Evolutionary conservation across 2,888 invertebrate genomes (phyloP).

Genomic region (Colletes collaris): DNA sequence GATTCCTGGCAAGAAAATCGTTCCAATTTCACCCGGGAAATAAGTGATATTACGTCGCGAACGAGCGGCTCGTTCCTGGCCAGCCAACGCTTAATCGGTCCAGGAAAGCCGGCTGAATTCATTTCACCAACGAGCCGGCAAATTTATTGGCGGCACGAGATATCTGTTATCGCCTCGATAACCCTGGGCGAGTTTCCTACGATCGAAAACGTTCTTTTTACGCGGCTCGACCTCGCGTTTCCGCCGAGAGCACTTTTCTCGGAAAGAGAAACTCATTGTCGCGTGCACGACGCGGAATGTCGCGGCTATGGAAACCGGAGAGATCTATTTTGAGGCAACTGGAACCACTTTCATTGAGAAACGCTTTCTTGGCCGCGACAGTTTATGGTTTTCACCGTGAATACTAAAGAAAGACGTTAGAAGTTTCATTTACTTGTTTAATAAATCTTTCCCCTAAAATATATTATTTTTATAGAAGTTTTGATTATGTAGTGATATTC

Average conservation of each 20-base stretch:
- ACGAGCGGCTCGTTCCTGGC: slow-evolving; percentile 34
- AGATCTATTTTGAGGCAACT: slow-evolving; percentile 43
- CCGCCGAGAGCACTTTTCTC: slow-evolving; percentile 31
- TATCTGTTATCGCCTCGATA: slow-evolving; percentile 36
- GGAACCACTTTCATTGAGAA: slow-evolving; percentile 42
- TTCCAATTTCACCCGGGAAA: slow-evolving; percentile 59
- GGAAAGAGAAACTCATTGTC: slow-evolving; percentile 53
- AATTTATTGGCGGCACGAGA: slow-evolving; percentile 48
- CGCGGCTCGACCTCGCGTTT: background rate
- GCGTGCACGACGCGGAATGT: slow-evolving; percentile 25
- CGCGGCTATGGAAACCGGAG: slow-evolving; percentile 11
- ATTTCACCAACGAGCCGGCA: slow-evolving; percentile 44
- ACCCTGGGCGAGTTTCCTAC: too few relatives aligned
- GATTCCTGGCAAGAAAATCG: slow-evolving; percentile 54
- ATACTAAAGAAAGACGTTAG: too few relatives aligned
- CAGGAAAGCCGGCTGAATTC: slow-evolving; percentile 44
- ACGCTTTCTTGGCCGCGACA: slow-evolving; percentile 15
- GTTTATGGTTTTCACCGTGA: slow-evolving; percentile 18
- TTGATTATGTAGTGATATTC: too few relatives aligned
- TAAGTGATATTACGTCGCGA: slow-evolving; percentile 62
- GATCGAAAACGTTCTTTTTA: background rate
- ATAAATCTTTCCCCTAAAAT: too few relatives aligned
- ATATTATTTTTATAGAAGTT: too few relatives aligned
- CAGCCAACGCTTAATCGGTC: slow-evolving; percentile 49
- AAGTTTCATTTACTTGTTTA: too few relatives aligned